These are phyloP conservation scores for Myiotriccus ornatus DNA, from an alignment of 2,797 vertebrate genomes.

Conservation along the genomic window DNA sequence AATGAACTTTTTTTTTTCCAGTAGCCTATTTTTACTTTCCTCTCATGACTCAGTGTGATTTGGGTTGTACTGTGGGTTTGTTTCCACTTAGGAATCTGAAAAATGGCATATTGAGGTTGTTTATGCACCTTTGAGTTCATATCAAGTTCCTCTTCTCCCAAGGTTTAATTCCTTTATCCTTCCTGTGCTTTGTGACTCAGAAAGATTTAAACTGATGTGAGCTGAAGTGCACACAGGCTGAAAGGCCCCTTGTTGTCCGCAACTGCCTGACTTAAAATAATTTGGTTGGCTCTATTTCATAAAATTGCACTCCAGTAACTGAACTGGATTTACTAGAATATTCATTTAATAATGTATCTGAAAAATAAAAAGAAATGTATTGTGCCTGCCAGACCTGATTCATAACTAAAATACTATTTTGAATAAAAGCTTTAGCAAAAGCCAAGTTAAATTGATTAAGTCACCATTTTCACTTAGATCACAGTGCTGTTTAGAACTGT, in stretches of 20 bases:
- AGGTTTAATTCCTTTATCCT: background rate
- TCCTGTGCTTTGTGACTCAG: background rate
- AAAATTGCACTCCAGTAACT: background rate
- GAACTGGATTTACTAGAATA: background rate
- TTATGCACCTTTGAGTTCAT: background rate
- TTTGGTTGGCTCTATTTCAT: background rate
- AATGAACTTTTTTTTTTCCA: background rate
- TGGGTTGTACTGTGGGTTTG: background rate
- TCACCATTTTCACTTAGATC: background rate
- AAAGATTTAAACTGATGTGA: background rate
- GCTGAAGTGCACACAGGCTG: background rate
- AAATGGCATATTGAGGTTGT: background rate
- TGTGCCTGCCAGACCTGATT: background rate
- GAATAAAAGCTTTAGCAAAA: background rate
- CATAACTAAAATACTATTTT: background rate
- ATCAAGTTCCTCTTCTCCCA: background rate
- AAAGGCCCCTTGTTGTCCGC: background rate
- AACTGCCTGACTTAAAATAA: background rate
- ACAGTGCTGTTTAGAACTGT: background rate
- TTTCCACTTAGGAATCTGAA: background rate
- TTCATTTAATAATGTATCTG: background rate
- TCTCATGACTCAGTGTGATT: background rate
- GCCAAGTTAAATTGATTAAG: background rate
- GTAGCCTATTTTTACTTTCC: background rate
- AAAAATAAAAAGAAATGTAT: background rate